These are phyloP conservation scores for Tamias sibiricus DNA, from an alignment of 2,113 vertebrate genomes.

Conservation along the genomic window DNA sequence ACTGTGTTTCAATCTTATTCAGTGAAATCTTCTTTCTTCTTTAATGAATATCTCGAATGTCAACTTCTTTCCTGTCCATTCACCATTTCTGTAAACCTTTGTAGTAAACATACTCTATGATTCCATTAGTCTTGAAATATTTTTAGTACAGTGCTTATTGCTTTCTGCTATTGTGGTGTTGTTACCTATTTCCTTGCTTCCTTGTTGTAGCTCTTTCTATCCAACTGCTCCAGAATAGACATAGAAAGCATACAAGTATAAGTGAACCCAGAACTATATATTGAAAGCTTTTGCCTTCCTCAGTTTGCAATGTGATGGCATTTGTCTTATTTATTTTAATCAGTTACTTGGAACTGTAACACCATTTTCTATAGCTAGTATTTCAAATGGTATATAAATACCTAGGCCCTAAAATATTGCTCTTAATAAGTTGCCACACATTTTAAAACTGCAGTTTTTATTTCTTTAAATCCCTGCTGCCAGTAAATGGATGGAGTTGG, in stretches of 20 bases:
- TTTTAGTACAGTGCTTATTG: neutral
- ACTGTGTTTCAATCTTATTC: neutral
- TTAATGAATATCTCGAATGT: neutral
- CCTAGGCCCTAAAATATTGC: neutral
- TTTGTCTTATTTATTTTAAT: conserved; percentile 14
- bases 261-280: neutral
- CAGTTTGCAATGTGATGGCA: conserved; percentile 8
- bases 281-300: neutral
- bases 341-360: conserved; percentile 3
- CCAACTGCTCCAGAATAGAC: neutral
- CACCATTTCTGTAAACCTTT: neutral
- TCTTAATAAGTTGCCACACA: neutral
- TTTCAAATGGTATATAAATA: conserved; percentile 4
- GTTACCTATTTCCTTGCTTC: neutral
- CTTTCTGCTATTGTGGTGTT: neutral
- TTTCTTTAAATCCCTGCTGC: neutral
- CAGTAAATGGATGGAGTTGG: no score
- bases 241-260: neutral
- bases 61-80: neutral
- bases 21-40: neutral
- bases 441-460: conserved; percentile 17
- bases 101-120: neutral
- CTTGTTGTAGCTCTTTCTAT: neutral
- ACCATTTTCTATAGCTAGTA: conserved; percentile 29
- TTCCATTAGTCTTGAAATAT: neutral